Evolutionary conservation across 1,140 invertebrate species (phyloP).

Genomic region (Trichomalopsis sarcophagae): DNA sequence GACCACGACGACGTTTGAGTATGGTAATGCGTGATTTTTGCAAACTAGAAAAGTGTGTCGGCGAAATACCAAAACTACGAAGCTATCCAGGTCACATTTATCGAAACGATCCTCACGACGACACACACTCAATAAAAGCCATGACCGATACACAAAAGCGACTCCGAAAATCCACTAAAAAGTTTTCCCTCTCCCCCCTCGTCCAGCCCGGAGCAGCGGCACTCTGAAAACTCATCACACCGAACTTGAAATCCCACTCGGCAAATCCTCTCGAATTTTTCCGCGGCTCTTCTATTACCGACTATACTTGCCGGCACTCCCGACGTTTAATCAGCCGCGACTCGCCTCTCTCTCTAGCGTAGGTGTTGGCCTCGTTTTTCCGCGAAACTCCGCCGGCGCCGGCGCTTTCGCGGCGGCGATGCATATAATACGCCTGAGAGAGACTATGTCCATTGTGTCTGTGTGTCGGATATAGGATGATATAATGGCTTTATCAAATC

Average conservation of each 20-base stretch:
- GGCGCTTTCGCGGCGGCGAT: too few species aligned
- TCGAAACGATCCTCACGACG: background rate
- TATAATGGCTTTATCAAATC: too few species aligned
- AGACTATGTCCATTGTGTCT: background rate
- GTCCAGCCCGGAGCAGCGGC: background rate
- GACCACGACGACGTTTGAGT: too few species aligned
- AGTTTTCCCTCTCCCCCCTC: background rate
- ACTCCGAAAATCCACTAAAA: background rate
- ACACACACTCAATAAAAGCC: background rate
- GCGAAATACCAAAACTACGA: too few species aligned
- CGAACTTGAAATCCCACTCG: background rate
- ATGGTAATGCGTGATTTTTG: too few species aligned
- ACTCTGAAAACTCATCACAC: background rate
- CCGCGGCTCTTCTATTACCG: too few species aligned
- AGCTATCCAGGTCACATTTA: too few species aligned
- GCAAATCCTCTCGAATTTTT: background rate
- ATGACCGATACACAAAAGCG: background rate
- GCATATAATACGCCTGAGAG: background rate
- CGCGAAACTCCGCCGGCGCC: background rate
- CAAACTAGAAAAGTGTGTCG: too few species aligned
- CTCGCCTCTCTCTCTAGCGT: background rate
- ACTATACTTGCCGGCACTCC: too few species aligned
- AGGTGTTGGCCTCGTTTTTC: conserved; percentile 30
- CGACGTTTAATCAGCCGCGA: conserved; percentile 13
- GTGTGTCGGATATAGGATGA: background rate